These are phyloP conservation scores for Paraescarpia echinospica DNA, from an alignment of 1,140 invertebrate species.

Conservation along the genomic window DNA sequence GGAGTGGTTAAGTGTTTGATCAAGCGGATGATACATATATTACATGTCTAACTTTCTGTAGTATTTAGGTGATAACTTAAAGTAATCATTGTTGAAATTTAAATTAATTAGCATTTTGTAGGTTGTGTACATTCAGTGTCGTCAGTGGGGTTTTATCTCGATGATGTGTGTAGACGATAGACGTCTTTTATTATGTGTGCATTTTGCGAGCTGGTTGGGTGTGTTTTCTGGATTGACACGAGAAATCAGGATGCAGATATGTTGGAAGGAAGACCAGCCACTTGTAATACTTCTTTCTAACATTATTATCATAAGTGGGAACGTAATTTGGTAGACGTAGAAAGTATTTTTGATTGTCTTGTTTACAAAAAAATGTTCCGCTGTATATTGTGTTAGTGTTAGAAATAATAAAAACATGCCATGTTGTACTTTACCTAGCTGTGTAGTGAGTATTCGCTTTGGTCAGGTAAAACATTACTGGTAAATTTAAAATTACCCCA, in stretches of 20 bases:
- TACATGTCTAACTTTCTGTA: neutral
- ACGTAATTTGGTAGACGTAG: neutral
- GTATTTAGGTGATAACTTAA: neutral
- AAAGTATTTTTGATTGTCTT: neutral
- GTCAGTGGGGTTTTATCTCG: neutral
- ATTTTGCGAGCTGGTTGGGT: neutral
- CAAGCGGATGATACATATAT: neutral
- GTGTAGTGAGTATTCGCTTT: neutral
- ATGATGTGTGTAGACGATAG: neutral
- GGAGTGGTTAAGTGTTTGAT: neutral
- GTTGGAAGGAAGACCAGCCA: neutral
- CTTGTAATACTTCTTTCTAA: neutral
- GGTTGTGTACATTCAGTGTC: neutral
- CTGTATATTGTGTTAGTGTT: conserved; percentile 6
- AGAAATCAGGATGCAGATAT: neutral
- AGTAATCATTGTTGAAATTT: neutral
- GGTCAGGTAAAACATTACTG: neutral
- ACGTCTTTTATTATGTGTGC: neutral
- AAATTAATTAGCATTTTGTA: neutral
- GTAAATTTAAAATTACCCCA: neutral
- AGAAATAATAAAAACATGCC: neutral
- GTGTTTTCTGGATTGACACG: too few relatives aligned
- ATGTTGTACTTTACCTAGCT: neutral
- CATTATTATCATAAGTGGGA: neutral
- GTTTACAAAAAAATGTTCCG: neutral